Evolutionary conservation across 35 echinoderm and acorn worm genomes (phyloP).

Genomic region (Lytechinus pictus): DNA sequence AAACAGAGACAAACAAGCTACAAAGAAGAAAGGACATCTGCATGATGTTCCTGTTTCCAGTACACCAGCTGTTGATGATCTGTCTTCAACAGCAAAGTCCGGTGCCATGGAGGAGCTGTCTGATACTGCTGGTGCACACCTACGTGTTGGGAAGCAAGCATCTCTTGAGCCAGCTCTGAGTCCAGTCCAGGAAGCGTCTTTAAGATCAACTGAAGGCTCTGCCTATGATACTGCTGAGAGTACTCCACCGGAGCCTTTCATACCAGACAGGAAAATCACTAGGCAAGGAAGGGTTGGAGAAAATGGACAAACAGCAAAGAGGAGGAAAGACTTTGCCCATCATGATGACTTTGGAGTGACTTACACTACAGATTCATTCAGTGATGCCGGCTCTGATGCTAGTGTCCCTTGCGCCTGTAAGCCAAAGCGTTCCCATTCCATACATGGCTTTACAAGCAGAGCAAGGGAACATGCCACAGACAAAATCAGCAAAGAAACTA

Average conservation of each 20-base stretch:
- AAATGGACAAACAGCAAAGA: neutral
- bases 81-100: slow-evolving; percentile 32
- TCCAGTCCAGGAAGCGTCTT: slow-evolving; percentile 57
- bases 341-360: slow-evolving; percentile 80
- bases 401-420: slow-evolving; percentile 80
- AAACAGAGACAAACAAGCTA: slow-evolving; percentile 38
- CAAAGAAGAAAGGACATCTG: slow-evolving; percentile 45
- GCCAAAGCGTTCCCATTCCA: slow-evolving; percentile 55
- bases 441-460: slow-evolving; percentile 39
- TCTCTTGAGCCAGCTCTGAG: slow-evolving; percentile 61
- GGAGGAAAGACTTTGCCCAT: slow-evolving; percentile 32
- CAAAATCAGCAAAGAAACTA: slow-evolving; percentile 24
- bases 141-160: slow-evolving; percentile 11
- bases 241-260: slow-evolving; percentile 43
- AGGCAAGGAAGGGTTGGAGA: neutral
- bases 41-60: slow-evolving; percentile 72
- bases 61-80: slow-evolving; percentile 66
- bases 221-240: slow-evolving; percentile 57
- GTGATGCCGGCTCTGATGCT: slow-evolving; percentile 69
- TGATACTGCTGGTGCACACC: slow-evolving; percentile 50
- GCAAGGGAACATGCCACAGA: slow-evolving; percentile 14
- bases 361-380: slow-evolving; percentile 66
- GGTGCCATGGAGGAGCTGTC: slow-evolving; percentile 42
- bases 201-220: slow-evolving; percentile 27
- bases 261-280: neutral